These are phyloP conservation scores for Passer montanus DNA, from an alignment of 2,113 vertebrate species.

Conservation along the genomic window DNA sequence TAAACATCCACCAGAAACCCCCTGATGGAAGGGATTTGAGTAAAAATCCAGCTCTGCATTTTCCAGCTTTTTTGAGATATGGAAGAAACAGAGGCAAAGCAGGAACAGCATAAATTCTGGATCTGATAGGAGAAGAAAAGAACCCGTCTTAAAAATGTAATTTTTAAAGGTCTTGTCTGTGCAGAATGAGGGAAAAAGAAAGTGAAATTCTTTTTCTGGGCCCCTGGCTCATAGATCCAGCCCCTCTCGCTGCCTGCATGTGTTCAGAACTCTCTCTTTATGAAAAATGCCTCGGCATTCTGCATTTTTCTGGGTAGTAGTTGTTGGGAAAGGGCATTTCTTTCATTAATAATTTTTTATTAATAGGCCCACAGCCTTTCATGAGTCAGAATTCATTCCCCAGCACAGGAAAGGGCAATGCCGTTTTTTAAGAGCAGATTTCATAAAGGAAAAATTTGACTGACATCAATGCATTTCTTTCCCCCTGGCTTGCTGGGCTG, in stretches of 20 bases:
- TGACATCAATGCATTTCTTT: not conserved
- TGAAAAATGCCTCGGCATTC: not conserved
- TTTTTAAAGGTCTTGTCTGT: not conserved
- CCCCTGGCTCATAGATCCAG: not conserved
- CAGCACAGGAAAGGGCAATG: not conserved
- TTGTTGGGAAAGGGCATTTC: not conserved
- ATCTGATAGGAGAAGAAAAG: not conserved
- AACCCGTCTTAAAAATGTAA: not conserved
- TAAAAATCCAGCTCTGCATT: not conserved
- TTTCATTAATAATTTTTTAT: not conserved
- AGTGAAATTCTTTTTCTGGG: not conserved
- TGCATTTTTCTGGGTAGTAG: not conserved
- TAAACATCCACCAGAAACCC: not conserved
- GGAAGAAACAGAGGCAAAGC: not conserved
- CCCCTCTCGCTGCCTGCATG: not conserved
- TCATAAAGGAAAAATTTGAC: constrained; percentile 13
- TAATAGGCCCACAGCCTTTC: not conserved
- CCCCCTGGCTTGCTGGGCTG: not conserved
- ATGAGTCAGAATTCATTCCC: not conserved
- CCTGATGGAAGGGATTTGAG: not conserved
- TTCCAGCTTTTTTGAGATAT: not conserved
- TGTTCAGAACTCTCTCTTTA: not conserved
- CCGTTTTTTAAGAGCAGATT: not conserved
- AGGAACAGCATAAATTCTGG: not conserved
- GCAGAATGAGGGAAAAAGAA: not conserved